Conservation (phyloP, 2,797 vertebrate species). For the Merluccius polli region DNA sequence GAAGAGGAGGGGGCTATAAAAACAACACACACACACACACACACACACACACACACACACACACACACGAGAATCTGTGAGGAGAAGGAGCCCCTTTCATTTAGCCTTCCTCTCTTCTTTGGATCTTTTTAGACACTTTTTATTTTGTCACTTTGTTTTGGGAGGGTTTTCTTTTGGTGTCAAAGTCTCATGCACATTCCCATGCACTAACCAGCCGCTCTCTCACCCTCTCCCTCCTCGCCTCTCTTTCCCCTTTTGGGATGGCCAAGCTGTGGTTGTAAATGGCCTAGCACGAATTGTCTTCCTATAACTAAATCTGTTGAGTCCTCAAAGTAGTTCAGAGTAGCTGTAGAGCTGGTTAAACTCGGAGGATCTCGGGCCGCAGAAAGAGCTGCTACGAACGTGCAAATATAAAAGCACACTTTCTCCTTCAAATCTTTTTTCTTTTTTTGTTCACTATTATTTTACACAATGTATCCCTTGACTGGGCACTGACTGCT, state of each 20-base stretch:
- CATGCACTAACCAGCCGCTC: too few species aligned
- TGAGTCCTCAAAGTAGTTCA: conserved; percentile 68
- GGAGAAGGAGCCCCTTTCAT: conserved; percentile 22
- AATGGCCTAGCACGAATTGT: conserved; percentile 64
- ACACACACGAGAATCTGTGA: neutral
- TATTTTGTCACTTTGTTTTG: too few species aligned
- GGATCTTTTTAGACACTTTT: too few species aligned
- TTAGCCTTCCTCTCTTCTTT: neutral
- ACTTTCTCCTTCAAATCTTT: neutral
- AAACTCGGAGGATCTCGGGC: conserved; percentile 39
- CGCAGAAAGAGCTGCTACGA: too few species aligned
- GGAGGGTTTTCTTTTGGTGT: neutral
- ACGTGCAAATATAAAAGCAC: neutral
- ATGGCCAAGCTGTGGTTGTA: conserved; percentile 53
- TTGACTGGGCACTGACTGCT: too few species aligned
- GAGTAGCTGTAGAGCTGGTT: conserved; percentile 43
- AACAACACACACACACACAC: too few species aligned
- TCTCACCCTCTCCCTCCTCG: too few species aligned
- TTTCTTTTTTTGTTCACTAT: neutral
- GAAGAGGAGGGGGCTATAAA: conserved; percentile 27
- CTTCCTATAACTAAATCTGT: conserved; percentile 51
- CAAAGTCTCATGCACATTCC: too few species aligned
- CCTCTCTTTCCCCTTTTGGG: neutral
- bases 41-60: neutral
- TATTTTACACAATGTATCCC: neutral